These are phyloP conservation scores for Chrysodeixis includens DNA, from an alignment of 2,888 invertebrate species.

Conservation along the genomic window DNA sequence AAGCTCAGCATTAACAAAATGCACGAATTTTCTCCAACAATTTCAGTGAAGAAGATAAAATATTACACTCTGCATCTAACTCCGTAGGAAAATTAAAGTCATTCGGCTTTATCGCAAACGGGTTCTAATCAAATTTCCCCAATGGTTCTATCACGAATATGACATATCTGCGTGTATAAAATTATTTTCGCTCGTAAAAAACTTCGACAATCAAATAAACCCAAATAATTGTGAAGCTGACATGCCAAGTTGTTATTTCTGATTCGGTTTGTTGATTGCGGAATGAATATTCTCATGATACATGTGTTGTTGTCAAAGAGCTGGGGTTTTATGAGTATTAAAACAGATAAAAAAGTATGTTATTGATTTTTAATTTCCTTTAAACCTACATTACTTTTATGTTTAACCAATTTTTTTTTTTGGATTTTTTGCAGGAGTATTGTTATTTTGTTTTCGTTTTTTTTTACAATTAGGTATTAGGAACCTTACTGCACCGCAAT, in stretches of 20 bases:
- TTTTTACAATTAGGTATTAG: too few species aligned
- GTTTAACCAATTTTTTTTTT: too few species aligned
- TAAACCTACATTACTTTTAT: too few species aligned
- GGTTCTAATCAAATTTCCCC: slow-evolving; percentile 24
- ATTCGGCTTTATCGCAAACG: slow-evolving; percentile 11
- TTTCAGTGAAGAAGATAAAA: too few species aligned
- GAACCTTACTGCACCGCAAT: too few species aligned
- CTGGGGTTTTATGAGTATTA: background rate
- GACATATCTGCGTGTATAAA: slow-evolving; percentile 22
- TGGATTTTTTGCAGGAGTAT: too few species aligned
- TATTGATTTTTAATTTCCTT: too few species aligned
- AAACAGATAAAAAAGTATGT: too few species aligned
- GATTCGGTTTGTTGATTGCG: slow-evolving; percentile 24
- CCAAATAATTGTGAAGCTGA: slow-evolving; percentile 38
- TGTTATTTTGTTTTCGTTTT: too few species aligned
- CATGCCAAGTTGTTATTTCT: slow-evolving; percentile 18
- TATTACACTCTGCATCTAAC: too few species aligned
- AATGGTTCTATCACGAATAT: slow-evolving; percentile 25
- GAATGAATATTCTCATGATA: slow-evolving; percentile 19
- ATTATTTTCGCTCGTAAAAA: slow-evolving; percentile 36
- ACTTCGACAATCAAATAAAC: slow-evolving; percentile 42
- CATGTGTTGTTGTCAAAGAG: background rate
- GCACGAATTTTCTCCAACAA: too few species aligned
- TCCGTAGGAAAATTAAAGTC: slow-evolving; percentile 9
- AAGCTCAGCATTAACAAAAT: too few species aligned